Base-by-base conservation (phyloP, 37 sponge, comb jelly and placozoan species). In the Theonella swinhoei region DNA sequence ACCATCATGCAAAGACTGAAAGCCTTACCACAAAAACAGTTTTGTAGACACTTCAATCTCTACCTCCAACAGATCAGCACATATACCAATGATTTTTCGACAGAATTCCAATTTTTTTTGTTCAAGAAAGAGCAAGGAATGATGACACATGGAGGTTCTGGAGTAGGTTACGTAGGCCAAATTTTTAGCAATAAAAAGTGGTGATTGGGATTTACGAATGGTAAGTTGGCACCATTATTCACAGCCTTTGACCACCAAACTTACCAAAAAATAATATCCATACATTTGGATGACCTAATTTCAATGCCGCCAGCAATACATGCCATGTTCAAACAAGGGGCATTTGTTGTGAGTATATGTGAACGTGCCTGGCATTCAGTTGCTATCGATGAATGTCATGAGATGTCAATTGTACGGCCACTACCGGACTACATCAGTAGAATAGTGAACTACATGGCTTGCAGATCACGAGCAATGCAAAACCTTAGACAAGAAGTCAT, bases 71-170 rank as follows among this genome's bases (percentile, higher is more conserved):
- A n/a, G n/a, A n/a, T n/a, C n/a, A n/a, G n/a, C n/a, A n/a, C n/a
- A n/a, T n/a, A n/a, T n/a, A n/a, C n/a, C n/a, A n/a, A n/a, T n/a
- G n/a, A n/a, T n/a, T n/a, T n/a, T n/a, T n/a, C n/a, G n/a, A n/a
- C n/a, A n/a, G n/a, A n/a, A n/a, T n/a, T n/a, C n/a, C n/a, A n/a
- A n/a, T n/a, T n/a, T n/a, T n/a, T n/a, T n/a, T n/a, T n/a, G 4
- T 81, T 22, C 62, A 81, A 34, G 8, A 42, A 39, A 32, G 20
- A 26, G 80, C 70, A 8, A 31, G 25, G 4, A 67, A 5, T 68
- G 80, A 80, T 42, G 58, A 67, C 23, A 81, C 82, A 71, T 81
- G 82, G 82, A 81, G 23, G 59, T 72, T 72, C n/a, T 81, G 82
- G 82, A 39, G 19, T 25, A 60, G 58, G 32, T 81, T 81, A 31